Conservation (phyloP, 2,888 invertebrate genomes). For the Sepioteuthis lessoniana region DNA sequence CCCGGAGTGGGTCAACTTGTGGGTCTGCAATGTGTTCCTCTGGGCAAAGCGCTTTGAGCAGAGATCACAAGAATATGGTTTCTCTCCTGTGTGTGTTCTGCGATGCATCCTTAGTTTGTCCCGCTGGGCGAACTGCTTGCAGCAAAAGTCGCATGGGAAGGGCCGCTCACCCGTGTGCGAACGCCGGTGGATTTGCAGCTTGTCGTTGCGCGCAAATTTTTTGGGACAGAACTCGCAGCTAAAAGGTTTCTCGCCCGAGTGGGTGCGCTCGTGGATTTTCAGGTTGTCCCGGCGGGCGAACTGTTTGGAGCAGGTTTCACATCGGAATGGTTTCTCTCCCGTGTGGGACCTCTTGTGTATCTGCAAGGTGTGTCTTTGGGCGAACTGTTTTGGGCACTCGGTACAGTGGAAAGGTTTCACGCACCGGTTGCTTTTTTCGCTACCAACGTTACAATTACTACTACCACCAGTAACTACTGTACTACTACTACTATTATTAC, state of each 20-base stretch:
- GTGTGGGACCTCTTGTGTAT: slow-evolving; percentile 41
- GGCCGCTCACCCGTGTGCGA: slow-evolving; percentile 41
- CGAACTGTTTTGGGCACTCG: slow-evolving; percentile 39
- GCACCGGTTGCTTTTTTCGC: background rate
- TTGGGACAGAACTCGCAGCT: slow-evolving; percentile 42
- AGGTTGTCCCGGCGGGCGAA: slow-evolving; percentile 46
- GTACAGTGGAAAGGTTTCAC: slow-evolving; percentile 40
- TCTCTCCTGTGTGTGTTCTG: slow-evolving; percentile 43
- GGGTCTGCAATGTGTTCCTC: slow-evolving; percentile 40
- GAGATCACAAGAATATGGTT: slow-evolving; percentile 41
- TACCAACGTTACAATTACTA: slow-evolving; percentile 13
- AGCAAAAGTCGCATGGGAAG: slow-evolving; percentile 43
- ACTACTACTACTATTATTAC: background rate
- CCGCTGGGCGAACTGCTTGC: slow-evolving; percentile 46
- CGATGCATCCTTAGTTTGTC: slow-evolving; percentile 45
- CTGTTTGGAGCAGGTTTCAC: slow-evolving; percentile 44
- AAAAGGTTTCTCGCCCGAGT: slow-evolving; percentile 44
- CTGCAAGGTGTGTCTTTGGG: slow-evolving; percentile 36
- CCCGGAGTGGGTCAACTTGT: slow-evolving; percentile 44
- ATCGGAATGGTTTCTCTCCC: slow-evolving; percentile 38
- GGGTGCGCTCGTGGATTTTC: slow-evolving; percentile 42
- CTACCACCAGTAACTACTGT: background rate
- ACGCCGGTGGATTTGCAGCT: slow-evolving; percentile 40
- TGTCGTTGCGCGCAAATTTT: slow-evolving; percentile 44
- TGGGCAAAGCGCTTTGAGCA: slow-evolving; percentile 45